Evolutionary conservation across 1,140 invertebrate species (phyloP).

Genomic region (Drosophila obscura): DNA sequence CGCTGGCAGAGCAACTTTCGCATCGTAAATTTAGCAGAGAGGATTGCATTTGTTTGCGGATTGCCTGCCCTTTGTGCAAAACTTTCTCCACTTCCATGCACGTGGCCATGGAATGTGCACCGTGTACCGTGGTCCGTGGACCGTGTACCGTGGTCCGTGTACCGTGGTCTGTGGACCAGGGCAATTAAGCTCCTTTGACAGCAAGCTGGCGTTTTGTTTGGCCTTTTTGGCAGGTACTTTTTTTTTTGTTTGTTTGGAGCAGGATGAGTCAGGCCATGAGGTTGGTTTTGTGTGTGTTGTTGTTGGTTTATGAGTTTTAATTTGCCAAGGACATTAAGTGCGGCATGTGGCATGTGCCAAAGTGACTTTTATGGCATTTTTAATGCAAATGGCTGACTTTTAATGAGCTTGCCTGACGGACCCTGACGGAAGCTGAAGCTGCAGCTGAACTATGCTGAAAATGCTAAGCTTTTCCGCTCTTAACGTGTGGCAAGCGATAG

Average conservation of each 20-base stretch:
- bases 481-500: constrained; percentile 3
- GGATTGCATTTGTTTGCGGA: constrained; percentile 51
- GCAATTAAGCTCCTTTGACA: constrained; percentile 72
- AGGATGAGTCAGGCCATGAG: constrained; percentile 3
- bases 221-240: constrained; percentile 17
- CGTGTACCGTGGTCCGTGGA: constrained; percentile 7
- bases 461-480: constrained; percentile 15
- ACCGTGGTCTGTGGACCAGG: constrained; percentile 14
- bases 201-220: constrained; percentile 47
- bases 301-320: constrained; percentile 59
- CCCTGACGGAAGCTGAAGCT: constrained; percentile 8
- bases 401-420: constrained; percentile 47
- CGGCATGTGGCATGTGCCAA: constrained; percentile 44
- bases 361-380: constrained; percentile 61
- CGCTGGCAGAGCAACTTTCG: constrained; percentile 63
- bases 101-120: constrained; percentile 13
- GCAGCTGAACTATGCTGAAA: background rate
- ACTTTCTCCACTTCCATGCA: constrained; percentile 39
- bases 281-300: constrained; percentile 18
- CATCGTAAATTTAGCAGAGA: constrained; percentile 71
- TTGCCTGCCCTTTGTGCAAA: constrained; percentile 63
- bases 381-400: constrained; percentile 51
- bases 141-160: constrained; percentile 3
- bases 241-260: background rate
- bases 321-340: constrained; percentile 56